phyloP scores from a whole-genome alignment of 2,888 invertebrate genomes.

The Lasioglossum morio region DNA sequence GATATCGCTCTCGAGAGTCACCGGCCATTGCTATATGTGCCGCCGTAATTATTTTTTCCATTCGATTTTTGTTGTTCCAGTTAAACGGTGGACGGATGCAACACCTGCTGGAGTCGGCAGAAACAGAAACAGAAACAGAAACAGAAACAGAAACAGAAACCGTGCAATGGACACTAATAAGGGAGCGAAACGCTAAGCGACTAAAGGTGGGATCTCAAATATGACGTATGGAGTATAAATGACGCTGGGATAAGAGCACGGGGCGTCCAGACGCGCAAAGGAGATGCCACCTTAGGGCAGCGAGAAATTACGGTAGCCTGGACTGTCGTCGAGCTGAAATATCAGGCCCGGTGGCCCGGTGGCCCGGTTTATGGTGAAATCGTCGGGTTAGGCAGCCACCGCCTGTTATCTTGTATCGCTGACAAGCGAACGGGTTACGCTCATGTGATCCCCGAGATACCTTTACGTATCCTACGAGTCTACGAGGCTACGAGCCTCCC shows the following conservation, averaged over 20 bases:
- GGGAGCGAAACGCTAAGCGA: no score
- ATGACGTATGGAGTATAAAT: no score
- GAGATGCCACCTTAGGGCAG: background rate
- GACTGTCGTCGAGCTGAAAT: conserved; percentile 46
- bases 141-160: no score
- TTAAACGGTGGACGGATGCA: background rate
- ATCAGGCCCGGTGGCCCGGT: no score
- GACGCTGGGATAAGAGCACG: no score
- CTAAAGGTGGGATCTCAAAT: no score
- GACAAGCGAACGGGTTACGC: conserved; percentile 32
- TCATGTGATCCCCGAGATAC: conserved; percentile 27
- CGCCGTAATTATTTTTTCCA: background rate
- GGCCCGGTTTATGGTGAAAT: conserved; percentile 60
- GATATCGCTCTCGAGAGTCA: conserved; percentile 19
- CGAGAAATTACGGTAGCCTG: conserved; percentile 45
- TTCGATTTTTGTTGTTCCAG: background rate
- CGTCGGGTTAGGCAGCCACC: conserved; percentile 37
- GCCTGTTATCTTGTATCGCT: conserved; percentile 28
- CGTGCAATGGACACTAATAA: no score
- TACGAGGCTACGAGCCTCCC: no score
- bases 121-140: no score
- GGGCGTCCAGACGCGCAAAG: no score
- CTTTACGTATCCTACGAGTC: conserved; percentile 18
- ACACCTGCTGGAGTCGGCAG: conserved; percentile 53
- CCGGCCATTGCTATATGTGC: background rate